Evolutionary conservation across 2,113 vertebrate species (phyloP).

Genomic region (Micronycteris hirsuta): DNA sequence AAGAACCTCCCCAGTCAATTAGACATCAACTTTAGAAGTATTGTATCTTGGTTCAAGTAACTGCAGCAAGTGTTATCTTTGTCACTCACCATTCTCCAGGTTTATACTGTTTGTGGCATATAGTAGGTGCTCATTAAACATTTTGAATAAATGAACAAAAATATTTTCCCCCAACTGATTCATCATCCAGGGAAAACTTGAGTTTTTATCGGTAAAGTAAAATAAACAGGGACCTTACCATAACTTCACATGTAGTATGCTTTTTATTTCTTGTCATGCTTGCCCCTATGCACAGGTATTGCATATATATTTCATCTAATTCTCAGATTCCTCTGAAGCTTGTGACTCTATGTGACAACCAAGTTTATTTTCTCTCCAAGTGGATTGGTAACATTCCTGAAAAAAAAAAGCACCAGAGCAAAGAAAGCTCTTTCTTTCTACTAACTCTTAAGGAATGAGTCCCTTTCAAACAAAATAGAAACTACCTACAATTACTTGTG

Average conservation of each 20-base stretch:
- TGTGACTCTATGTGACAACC: not conserved
- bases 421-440: not conserved
- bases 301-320: not conserved
- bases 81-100: not conserved
- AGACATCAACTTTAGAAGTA: not conserved
- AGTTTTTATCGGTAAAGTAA: not conserved
- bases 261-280: not conserved
- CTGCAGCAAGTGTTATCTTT: not conserved
- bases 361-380: not conserved
- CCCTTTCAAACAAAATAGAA: not conserved
- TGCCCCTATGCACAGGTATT: not conserved
- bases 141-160: not conserved
- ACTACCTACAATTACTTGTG: not conserved
- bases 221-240: not conserved
- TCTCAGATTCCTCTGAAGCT: not conserved
- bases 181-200: not conserved
- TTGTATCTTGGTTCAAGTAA: not conserved
- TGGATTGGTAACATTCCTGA: not conserved
- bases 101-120: not conserved
- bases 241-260: not conserved
- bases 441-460: not conserved
- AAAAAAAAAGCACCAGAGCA: not conserved
- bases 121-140: not conserved
- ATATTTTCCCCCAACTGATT: not conserved
- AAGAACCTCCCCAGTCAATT: not conserved